Evolutionary conservation across 2,113 vertebrate species (phyloP).

Genomic region (Bagarius yarrelli): DNA sequence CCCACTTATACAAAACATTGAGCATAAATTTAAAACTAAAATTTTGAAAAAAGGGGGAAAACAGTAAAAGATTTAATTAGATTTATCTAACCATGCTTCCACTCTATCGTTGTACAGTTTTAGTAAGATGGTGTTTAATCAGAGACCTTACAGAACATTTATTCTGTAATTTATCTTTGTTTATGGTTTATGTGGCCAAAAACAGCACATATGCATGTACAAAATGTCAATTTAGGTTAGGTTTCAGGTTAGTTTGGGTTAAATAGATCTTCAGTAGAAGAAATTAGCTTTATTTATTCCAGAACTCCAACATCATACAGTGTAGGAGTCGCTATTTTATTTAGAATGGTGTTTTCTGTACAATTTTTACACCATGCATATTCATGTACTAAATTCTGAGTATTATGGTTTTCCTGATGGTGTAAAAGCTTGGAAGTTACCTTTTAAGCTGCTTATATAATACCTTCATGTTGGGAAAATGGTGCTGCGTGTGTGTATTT

Average conservation of each 20-base stretch:
- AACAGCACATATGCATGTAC: background rate
- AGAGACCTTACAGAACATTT: background rate
- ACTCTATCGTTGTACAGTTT: background rate
- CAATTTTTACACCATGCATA: background rate
- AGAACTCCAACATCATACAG: too few species aligned
- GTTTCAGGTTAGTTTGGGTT: background rate
- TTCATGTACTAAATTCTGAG: background rate
- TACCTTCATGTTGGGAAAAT: background rate
- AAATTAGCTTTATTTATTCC: background rate
- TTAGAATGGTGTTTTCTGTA: background rate
- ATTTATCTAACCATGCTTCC: background rate
- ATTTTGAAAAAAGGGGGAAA: background rate
- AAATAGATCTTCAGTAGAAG: background rate
- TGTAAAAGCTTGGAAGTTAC: background rate
- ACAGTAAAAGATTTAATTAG: background rate
- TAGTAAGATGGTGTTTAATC: background rate
- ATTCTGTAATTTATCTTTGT: background rate
- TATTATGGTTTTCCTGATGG: background rate
- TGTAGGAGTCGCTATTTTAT: background rate
- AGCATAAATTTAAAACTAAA: background rate
- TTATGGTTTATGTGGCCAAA: background rate
- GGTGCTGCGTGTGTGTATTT: background rate
- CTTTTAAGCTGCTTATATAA: background rate
- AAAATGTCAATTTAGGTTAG: too few species aligned
- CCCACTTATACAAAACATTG: too few species aligned